Percentiles rank a stretch among this genome's conserved stretches.
Evolutionary conservation across 1,140 invertebrate genomes (phyloP).

Genomic region (Drosophila pandora): DNA sequence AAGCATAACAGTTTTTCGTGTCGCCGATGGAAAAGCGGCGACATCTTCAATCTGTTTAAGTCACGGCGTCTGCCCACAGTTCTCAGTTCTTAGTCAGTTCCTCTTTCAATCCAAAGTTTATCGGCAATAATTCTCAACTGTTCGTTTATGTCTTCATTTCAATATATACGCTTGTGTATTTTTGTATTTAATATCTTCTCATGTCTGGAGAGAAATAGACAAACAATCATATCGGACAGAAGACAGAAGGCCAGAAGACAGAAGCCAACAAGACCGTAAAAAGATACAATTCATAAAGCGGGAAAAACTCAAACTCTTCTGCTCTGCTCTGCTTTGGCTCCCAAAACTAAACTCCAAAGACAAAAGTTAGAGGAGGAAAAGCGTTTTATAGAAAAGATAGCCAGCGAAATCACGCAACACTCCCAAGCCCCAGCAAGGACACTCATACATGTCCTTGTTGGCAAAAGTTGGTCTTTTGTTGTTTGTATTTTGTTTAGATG

Average conservation of each 20-base stretch:
- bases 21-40: conserved; percentile 32
- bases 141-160: conserved; percentile 68
- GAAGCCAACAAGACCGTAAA: conserved; percentile 42
- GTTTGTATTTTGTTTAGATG: conserved; percentile 77
- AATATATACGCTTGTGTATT: conserved; percentile 30
- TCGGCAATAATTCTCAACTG: conserved; percentile 73
- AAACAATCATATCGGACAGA: conserved; percentile 68
- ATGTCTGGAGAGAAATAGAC: conserved; percentile 31
- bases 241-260: conserved; percentile 27
- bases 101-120: conserved; percentile 34
- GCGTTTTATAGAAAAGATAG: conserved; percentile 55
- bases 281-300: conserved; percentile 78
- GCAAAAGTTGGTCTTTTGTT: conserved; percentile 69
- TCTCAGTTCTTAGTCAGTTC: not conserved
- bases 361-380: conserved; percentile 57
- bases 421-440: conserved; percentile 11
- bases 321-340: too few relatives aligned
- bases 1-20: conserved; percentile 59
- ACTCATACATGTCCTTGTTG: conserved; percentile 18
- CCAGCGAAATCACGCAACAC: conserved; percentile 74
- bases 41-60: conserved; percentile 73
- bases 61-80: conserved; percentile 52
- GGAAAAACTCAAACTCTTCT: conserved; percentile 16
- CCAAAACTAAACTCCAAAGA: conserved; percentile 29
- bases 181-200: conserved; percentile 50